These are phyloP conservation scores for Ophion costatus DNA, from an alignment of 2,888 invertebrate species.

Conservation along the genomic window DNA sequence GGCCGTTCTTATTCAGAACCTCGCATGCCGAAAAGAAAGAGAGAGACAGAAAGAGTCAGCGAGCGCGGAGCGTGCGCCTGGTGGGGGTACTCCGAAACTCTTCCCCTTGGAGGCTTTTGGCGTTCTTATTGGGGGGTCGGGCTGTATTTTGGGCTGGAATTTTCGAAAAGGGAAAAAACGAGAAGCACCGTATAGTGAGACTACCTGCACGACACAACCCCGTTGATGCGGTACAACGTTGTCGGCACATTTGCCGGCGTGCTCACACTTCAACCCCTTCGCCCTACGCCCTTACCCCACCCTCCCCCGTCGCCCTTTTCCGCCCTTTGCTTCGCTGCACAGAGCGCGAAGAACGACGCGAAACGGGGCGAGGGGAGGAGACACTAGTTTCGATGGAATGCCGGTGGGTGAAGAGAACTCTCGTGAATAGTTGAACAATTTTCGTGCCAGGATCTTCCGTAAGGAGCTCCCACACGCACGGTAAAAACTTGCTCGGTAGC, in stretches of 20 bases:
- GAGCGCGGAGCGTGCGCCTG: no score
- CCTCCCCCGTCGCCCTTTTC: background rate
- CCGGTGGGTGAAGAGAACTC: conserved; percentile 43
- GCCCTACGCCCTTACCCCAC: background rate
- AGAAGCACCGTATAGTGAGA: background rate
- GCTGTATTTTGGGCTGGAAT: background rate
- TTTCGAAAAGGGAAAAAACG: background rate
- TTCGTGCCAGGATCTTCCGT: conserved; percentile 40
- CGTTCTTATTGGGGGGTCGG: no score
- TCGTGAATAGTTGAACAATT: conserved; percentile 59
- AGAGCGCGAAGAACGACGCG: background rate
- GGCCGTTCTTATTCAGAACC: no score
- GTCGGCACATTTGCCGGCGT: background rate
- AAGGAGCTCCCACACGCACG: conserved; percentile 39
- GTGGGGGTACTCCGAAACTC: no score
- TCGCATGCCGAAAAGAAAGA: no score
- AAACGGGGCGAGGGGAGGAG: background rate
- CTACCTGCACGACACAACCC: background rate
- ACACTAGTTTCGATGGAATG: conserved; percentile 1
- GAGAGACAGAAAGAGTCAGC: no score
- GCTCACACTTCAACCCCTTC: background rate
- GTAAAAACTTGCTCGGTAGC: conserved; percentile 18
- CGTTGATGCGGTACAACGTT: conserved; percentile 1
- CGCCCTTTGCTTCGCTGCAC: conserved; percentile 3
- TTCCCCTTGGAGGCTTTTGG: no score